Evolutionary conservation across 35 echinoderm and acorn worm species (phyloP).

Genomic region (Anneissia japonica): DNA sequence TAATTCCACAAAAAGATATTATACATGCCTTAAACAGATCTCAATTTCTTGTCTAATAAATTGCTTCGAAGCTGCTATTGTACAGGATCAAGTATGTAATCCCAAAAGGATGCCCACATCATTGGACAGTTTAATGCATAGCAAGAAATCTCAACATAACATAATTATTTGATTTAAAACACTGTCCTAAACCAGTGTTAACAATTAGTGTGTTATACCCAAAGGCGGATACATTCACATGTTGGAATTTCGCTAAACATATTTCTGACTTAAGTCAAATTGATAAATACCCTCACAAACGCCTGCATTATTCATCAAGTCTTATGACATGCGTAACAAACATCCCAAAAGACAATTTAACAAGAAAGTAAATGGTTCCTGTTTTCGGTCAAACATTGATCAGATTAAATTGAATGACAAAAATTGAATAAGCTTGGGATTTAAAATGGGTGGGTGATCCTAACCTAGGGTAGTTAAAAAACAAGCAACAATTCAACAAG

Average conservation of each 20-base stretch:
- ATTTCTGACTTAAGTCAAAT: neutral
- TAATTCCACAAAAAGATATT: too few species aligned
- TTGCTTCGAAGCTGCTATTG: too few species aligned
- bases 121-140: neutral
- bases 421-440: neutral
- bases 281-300: neutral
- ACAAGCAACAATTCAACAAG: too few species aligned
- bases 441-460: neutral
- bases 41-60: too few species aligned
- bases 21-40: too few species aligned
- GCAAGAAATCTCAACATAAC: neutral
- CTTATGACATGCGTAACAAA: neutral
- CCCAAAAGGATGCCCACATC: too few species aligned
- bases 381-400: neutral
- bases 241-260: neutral
- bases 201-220: neutral
- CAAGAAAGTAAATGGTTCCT: neutral
- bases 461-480: too few species aligned
- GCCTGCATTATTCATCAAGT: neutral
- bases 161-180: neutral
- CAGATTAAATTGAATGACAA: neutral
- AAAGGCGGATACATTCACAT: neutral
- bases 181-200: neutral
- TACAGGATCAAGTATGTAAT: too few species aligned
- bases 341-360: neutral